phyloP scores from a whole-genome alignment of 2,888 invertebrate genomes.

The Tenthredo distinguenda region DNA sequence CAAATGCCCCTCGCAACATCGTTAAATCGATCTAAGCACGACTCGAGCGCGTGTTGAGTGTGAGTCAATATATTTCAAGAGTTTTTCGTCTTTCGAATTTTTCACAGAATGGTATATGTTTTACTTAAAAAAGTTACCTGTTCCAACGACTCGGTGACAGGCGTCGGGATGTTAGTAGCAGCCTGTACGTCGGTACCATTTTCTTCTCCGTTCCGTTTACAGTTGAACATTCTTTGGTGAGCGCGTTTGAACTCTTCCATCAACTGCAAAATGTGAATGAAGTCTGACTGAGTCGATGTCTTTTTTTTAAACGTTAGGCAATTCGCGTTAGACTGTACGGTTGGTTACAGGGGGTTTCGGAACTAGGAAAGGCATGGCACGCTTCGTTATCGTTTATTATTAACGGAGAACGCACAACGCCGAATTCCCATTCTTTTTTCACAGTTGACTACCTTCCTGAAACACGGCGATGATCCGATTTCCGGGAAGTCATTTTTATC shows the following conservation, averaged over 20 bases:
- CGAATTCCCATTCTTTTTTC: slow-evolving; percentile 32
- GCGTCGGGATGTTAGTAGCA: background rate
- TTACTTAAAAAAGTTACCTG: slow-evolving; percentile 10
- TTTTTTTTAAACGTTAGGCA: slow-evolving; percentile 14
- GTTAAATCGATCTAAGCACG: no score
- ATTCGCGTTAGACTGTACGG: background rate
- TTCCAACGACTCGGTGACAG: slow-evolving; percentile 24
- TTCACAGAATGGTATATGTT: background rate
- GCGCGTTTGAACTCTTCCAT: slow-evolving; percentile 95
- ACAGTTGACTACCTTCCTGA: slow-evolving; percentile 33
- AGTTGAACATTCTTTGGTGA: slow-evolving; percentile 90
- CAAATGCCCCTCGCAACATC: no score
- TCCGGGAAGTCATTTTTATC: slow-evolving; percentile 42
- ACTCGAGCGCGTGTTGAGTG: background rate
- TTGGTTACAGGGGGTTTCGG: slow-evolving; percentile 22
- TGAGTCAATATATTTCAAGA: background rate
- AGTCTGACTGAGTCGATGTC: slow-evolving; percentile 31
- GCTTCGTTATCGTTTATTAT: slow-evolving; percentile 46
- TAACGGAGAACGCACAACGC: background rate
- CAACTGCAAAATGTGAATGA: slow-evolving; percentile 73
- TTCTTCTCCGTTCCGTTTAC: slow-evolving; percentile 34
- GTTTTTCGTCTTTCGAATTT: background rate
- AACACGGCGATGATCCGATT: background rate
- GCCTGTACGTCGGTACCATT: slow-evolving; percentile 2
- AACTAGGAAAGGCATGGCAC: slow-evolving; percentile 35